A percentile compares a stretch with the other conserved stretches of the same genome.
These are phyloP conservation scores for Leucopsar rothschildi DNA, from an alignment of 2,113 vertebrate species.

Conservation along the genomic window DNA sequence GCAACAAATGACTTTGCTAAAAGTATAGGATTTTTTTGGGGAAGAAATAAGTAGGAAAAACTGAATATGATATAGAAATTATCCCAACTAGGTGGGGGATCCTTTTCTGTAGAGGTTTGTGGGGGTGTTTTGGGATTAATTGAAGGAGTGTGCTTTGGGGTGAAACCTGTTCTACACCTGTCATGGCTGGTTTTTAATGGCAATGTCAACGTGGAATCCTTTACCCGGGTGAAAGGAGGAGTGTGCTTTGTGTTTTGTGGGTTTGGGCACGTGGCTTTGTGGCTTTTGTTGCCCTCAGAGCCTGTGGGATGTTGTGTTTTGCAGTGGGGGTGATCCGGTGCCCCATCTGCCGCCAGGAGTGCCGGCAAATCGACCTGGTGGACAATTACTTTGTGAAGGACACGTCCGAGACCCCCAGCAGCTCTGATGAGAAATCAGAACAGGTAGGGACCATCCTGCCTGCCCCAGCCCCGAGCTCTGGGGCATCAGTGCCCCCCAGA, in stretches of 20 bases:
- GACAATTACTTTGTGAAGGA: slow-evolving; percentile 99
- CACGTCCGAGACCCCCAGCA: slow-evolving; percentile 85
- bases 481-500: background rate
- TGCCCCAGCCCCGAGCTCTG: background rate
- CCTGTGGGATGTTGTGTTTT: background rate
- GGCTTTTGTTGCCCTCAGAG: accelerated
- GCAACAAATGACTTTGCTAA: background rate
- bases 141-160: background rate
- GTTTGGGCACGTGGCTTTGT: accelerated
- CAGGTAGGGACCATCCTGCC: slow-evolving; percentile 76
- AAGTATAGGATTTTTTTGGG: accelerated
- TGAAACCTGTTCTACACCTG: accelerated
- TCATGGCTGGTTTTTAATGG: background rate
- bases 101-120: background rate
- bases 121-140: background rate
- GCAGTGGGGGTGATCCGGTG: slow-evolving; percentile 86
- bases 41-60: background rate
- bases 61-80: background rate
- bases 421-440: slow-evolving; percentile 89
- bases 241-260: background rate
- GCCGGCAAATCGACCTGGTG: slow-evolving; percentile 94
- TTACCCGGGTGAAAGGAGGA: background rate
- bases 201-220: accelerated
- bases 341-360: slow-evolving; percentile 92
- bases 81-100: accelerated